Evolutionary conservation across 2,888 invertebrate species (phyloP), one percentile per base, ranked within the genome.

Genomic region (Celastrina argiolus): DNA sequence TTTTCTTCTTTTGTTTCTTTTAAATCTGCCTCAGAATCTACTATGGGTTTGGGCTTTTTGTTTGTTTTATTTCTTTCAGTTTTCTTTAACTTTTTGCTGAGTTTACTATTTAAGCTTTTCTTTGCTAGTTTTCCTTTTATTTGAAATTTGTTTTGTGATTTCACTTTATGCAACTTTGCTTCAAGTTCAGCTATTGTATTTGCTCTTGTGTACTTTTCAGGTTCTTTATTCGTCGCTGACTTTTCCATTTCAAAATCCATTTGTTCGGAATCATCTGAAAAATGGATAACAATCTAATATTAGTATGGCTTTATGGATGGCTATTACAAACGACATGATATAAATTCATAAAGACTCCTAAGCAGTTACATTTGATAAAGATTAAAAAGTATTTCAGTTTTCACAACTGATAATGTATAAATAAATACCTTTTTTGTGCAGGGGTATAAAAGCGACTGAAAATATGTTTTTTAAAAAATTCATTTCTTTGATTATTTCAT

Each of bases 51-150:
- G 73, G 72, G 79, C 78, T 70, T 83, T 63, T 81, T 77, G 71
- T 80, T 75, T 14, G 68, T 58, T 66, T 72, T 77, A 16, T 73
- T 80, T 72, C 93, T 84, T 74, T 94, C 93, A 71, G 92, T 92
- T 74, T 92, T 92, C 74, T 94, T 94, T 1, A 91, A 87, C 77
- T 94, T 94, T 74, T 94, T 95, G 73, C 93, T 94, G 66, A 95
- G 81, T 79, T 93, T 93, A 75, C 93, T 95, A 73, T 92, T 94
- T 45, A 95, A 81, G 71, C 92, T 93, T 76, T 95, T 95, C 75
- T 94, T 95, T 1, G 92, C 81, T 64, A 94, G 79, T 83, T 94
- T 94, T 67, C 93, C 93, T 81, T 94, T 94, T 63, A 95, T 92
- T 66, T 92, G 92, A 64, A 93, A 88, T 67, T 92, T 93, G 71